Base-by-base conservation (phyloP, 1,140 invertebrate genomes). In the Belonocnema kinseyi region DNA sequence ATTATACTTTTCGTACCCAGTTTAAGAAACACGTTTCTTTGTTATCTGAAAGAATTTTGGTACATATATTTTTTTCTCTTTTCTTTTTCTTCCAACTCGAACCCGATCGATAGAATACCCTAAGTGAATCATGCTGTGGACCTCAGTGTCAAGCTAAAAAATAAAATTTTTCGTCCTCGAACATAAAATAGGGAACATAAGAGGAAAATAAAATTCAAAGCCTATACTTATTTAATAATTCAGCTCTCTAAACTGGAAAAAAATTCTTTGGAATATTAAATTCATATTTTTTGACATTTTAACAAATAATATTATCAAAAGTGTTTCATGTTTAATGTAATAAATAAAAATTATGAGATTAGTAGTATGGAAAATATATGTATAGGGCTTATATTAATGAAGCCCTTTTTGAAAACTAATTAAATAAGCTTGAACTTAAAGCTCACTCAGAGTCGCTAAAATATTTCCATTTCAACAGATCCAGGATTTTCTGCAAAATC, bases 51-150 rank as follows among this genome's bases (percentile, higher is more conserved):
- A 46, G 40, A 10, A 0, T 46, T 46, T 46, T 10, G 1, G 0
- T 46, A 46, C 40, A 46, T 11, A 46, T 11, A 10, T 58, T 58
- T 17, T 58, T 21, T 21, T 19, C 26, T 10, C 19, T 26, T 21
- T 19, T 54, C 53, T 54, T 54, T 17, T 46, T 46, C 10, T 17
- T 54, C 56, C 19, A 58, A 33, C 56, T 58, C 10, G 19, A 26
- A 58, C 19, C 8, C 56, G 56, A 58, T 58, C 56, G 56, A 58
- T 58, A 58, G 56, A 58, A 58, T 10, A 58, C 56, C 56, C 56
- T 58, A 13, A 21, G 19, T 33, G 56, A 58, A 33, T 58, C 19
- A 58, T 33, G 56, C 26, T 21, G 8, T 58, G 56, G 19, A 58
- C 56, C 56, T 26, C 26, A 21, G 56, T 58, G 19, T 58, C 26